Evolutionary conservation across 2,888 invertebrate genomes (phyloP), one percentile per base, ranked within the genome.

Genomic region (Catonia carolina): DNA sequence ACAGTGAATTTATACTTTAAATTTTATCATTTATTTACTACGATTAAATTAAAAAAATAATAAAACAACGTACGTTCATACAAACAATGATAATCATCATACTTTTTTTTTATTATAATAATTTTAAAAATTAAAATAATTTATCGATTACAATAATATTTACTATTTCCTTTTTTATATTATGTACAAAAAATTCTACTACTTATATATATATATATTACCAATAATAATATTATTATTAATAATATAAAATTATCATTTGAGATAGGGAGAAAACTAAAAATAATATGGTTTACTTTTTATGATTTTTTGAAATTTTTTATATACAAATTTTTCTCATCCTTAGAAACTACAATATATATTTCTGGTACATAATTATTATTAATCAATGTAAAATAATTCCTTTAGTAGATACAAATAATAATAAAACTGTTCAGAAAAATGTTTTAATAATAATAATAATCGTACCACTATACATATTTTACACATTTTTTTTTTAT

Each of bases 211-310:
- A 33, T 22, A 31, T 31, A 35, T n/a, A 45, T 42, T 17, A 53
- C 41, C 33, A 17, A 45, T 42, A 45, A 42, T 45, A 23, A 23
- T 7, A 53, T 31, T 17, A 41, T 15, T 33, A 45, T 42, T 53
- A 53, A 42, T 45, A 37, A 53, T 53, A 31, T 33, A 35, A 42
- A 42, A 53, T 42, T 53, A 41, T 41, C 31, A 17, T 41, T 31
- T 41, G 41, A 41, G 33, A 33, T 37, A 27, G 27, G 27, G 27
- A 8, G 27, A 27, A n/a, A n/a, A 27, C 27, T 27, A 27, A 27
- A 6, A n/a, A n/a, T n/a, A n/a, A 18, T 15, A 45, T 20, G 15
- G 22, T 48, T 22, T 48, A 48, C 20, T 33, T 45, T 53, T 45
- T 45, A 53, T 45, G 42, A 33, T 47, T 41, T 14, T 2, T 47